A percentile compares a stretch with the other conserved stretches of the same genome.
phyloP scores from a whole-genome alignment of 1,140 invertebrate species.

The Paraescarpia echinospica region DNA sequence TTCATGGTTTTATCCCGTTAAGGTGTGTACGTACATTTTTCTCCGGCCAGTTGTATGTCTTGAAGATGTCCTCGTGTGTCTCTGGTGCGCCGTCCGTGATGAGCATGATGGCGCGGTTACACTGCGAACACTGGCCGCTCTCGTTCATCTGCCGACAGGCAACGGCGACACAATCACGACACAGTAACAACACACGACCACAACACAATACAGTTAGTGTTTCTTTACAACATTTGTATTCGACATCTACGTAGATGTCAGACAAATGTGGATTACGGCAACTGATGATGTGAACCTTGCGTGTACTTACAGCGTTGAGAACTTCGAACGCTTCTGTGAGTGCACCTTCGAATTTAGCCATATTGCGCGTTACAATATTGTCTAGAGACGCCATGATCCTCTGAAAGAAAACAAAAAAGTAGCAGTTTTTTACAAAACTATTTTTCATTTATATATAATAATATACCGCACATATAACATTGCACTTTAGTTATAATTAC shows the following conservation, averaged over 20 bases:
- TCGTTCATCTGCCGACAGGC: conserved; percentile 31
- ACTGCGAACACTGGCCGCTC: conserved; percentile 74
- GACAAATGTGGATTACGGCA: too few species aligned
- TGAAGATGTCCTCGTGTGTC: conserved; percentile 88
- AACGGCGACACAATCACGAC: background rate
- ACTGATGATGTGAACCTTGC: background rate
- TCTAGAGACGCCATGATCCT: conserved; percentile 77
- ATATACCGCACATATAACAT: background rate
- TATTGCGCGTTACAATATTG: conserved; percentile 78
- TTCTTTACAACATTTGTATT: too few species aligned
- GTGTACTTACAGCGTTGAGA: conserved; percentile 67
- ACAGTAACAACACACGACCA: too few species aligned
- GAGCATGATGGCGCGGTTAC: conserved; percentile 98
- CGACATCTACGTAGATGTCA: too few species aligned
- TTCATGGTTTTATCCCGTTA: background rate
- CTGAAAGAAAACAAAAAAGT: conserved; percentile 26
- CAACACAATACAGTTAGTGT: too few species aligned
- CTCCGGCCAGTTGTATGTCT: conserved; percentile 73
- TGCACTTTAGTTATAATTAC: background rate
- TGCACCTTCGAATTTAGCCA: conserved; percentile 92
- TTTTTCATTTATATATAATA: background rate
- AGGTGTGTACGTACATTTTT: conserved; percentile 19
- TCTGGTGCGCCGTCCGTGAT: conserved; percentile 96
- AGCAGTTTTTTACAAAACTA: background rate
- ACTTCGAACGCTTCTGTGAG: conserved; percentile 87